A percentile compares a stretch with the other conserved stretches of the same genome.
Conservation (phyloP, 2,113 vertebrate genomes). For the Macrotis lagotis region DNA sequence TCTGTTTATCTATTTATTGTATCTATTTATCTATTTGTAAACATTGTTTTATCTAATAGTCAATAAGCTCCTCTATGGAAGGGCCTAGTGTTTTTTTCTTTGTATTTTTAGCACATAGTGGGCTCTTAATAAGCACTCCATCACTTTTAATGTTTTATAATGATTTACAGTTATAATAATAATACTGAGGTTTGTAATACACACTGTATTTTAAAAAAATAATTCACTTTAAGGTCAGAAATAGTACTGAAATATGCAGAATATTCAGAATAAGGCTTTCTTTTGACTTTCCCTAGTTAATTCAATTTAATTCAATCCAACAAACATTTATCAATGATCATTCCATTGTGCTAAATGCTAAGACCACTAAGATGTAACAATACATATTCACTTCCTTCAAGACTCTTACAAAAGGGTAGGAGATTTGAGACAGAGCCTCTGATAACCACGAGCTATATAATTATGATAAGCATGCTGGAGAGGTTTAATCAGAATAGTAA, state of each 20-base stretch:
- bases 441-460: background rate
- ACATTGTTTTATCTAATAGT: background rate
- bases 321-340: background rate
- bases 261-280: background rate
- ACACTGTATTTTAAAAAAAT: background rate
- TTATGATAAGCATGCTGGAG: background rate
- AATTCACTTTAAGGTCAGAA: background rate
- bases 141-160: background rate
- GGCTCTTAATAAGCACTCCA: background rate
- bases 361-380: background rate
- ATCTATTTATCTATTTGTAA: background rate
- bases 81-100: background rate
- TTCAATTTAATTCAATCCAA: conserved; percentile 1
- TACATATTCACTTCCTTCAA: background rate
- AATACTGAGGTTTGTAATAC: background rate
- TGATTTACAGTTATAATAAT: background rate
- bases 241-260: background rate
- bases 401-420: background rate
- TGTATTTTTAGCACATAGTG: background rate
- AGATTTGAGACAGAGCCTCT: background rate
- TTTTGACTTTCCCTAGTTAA: background rate
- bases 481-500: background rate
- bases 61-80: background rate
- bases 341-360: background rate
- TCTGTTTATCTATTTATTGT: background rate